These are phyloP conservation scores for Hydrotaea diabolus DNA, from an alignment of 2,888 invertebrate species.

Conservation along the genomic window DNA sequence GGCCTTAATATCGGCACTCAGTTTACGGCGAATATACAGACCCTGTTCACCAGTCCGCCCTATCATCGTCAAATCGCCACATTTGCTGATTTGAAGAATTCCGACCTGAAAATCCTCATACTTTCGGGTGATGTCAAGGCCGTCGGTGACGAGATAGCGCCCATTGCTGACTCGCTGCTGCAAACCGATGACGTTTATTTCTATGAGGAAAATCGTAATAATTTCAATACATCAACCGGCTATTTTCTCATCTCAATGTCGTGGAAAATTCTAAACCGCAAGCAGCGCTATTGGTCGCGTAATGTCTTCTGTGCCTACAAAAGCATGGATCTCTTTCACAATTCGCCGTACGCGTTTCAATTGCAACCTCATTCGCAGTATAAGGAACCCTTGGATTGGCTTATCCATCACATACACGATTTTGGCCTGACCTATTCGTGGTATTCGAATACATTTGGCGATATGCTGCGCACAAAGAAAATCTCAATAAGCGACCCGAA, in stretches of 20 bases:
- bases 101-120: conserved; percentile 10
- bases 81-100: conserved; percentile 15
- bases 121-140: not conserved
- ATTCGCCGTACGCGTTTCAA: not conserved
- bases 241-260: conserved; percentile 27
- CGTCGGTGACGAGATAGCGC: not conserved
- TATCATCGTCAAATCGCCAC: not conserved
- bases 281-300: conserved; percentile 23
- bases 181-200: not conserved
- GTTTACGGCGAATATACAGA: conserved; percentile 39
- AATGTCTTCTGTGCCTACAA: conserved; percentile 37
- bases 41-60: conserved; percentile 40
- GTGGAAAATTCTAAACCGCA: conserved; percentile 39
- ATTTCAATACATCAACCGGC: conserved; percentile 48
- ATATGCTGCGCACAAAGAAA: conserved; percentile 13
- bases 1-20: conserved; percentile 40
- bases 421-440: conserved; percentile 47
- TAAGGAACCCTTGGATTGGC: conserved; percentile 29
- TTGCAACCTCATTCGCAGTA: conserved; percentile 29
- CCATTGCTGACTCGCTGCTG: not conserved
- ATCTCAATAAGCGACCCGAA: conserved; percentile 23
- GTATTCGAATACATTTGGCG: conserved; percentile 15
- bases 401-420: conserved; percentile 8
- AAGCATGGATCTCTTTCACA: not conserved
- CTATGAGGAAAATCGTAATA: conserved; percentile 29